A percentile compares a stretch with the other conserved stretches of the same genome.
Evolutionary conservation across 2,113 vertebrate species (phyloP).

Genomic region (Sinocyclocheilus maitianheensis): DNA sequence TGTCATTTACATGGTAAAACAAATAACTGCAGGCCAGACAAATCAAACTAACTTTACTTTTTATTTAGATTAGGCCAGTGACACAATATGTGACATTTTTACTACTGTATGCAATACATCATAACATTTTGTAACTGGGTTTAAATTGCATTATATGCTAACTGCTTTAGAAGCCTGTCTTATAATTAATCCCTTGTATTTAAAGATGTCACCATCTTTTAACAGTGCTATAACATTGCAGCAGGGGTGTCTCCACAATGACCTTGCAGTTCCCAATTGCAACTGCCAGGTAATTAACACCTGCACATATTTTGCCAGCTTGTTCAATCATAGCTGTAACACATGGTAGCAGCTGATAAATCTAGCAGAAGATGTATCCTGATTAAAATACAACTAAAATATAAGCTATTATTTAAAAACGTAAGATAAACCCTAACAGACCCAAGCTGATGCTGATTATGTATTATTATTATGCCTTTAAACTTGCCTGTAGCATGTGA

Average conservation of each 20-base stretch:
- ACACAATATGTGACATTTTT: background rate
- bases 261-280: conserved; percentile 53
- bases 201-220: conserved; percentile 47
- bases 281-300: conserved; percentile 57
- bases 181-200: conserved; percentile 12
- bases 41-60: background rate
- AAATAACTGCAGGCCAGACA: background rate
- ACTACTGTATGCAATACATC: background rate
- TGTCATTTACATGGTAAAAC: background rate
- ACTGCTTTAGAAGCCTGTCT: background rate
- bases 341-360: background rate
- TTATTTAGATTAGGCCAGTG: background rate
- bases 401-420: background rate
- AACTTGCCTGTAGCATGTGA: background rate
- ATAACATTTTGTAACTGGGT: background rate
- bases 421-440: background rate
- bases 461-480: background rate
- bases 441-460: background rate
- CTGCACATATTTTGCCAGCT: conserved; percentile 38
- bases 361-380: background rate
- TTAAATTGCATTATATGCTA: background rate
- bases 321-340: conserved; percentile 42
- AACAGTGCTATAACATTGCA: conserved; percentile 37
- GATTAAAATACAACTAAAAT: background rate
- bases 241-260: conserved; percentile 51